These are phyloP conservation scores for Acanthurus lineatus DNA, from an alignment of 2,797 vertebrate species.

Conservation along the genomic window DNA sequence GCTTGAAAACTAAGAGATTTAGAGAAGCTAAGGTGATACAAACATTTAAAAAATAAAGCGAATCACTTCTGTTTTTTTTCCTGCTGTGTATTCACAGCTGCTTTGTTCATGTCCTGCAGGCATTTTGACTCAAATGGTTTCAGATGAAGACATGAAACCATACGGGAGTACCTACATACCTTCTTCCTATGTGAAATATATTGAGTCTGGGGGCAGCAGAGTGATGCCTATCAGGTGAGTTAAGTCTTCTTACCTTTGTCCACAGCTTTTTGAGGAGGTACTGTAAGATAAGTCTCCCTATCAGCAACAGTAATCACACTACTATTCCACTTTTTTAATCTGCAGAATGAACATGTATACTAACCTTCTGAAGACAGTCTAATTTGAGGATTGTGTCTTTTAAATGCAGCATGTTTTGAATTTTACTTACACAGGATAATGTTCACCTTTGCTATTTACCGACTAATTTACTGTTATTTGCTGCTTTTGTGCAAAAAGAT, in stretches of 20 bases:
- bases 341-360: background rate
- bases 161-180: slow-evolving; percentile 86
- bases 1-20: too few relatives aligned
- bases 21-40: background rate
- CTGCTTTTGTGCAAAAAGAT: background rate
- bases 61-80: background rate
- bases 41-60: background rate
- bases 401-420: background rate
- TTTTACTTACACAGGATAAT: background rate
- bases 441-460: background rate
- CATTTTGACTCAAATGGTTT: slow-evolving; percentile 85
- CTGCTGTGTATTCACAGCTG: background rate
- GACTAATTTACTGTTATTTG: background rate
- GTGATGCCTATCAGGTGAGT: slow-evolving; percentile 87
- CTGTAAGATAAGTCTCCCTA: background rate
- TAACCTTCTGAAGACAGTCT: background rate
- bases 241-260: background rate
- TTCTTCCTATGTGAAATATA: slow-evolving; percentile 86
- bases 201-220: slow-evolving; percentile 86
- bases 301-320: background rate
- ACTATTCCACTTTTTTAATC: background rate
- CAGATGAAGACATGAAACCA: slow-evolving; percentile 75
- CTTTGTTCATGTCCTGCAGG: slow-evolving; percentile 71
- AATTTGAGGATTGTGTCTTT: background rate
- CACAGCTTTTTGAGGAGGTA: background rate